Base-by-base conservation (phyloP, 2,113 vertebrate species). In the Tricholaema leucomelas region DNA sequence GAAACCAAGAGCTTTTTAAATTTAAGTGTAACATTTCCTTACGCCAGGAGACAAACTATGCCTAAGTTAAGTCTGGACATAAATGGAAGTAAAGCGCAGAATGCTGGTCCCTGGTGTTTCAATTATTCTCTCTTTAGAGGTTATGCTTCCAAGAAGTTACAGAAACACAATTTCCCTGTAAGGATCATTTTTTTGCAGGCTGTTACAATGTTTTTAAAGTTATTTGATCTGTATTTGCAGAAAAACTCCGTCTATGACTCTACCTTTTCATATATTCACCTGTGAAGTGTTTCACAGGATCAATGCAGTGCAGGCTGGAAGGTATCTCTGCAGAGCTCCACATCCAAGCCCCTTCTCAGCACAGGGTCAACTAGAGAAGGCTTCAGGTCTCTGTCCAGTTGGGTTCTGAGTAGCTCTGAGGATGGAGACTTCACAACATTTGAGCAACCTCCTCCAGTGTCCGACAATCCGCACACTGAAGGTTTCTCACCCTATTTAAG, bases 1-100 rank as follows among this genome's bases (percentile, higher is more conserved):
- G 38, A 86, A 93, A 90, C 55, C 27, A 75, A 89, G 33, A 28
- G 50, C 24, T 89, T 55, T 60, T 77, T 90, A 67, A 73, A 59
- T 82, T 55, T 38, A 87, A 81, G 70, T 44, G 70, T 63, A 91
- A 82, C 65, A 60, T 83, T 76, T 72, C 55, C 27, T 64, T 89
- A 83, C 2, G 4, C 65, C 69, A 66, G 52, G 72, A 94, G 81
- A 96, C 72, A 91, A 95, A 77, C 85, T 64, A 63, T 27, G 58
- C 54, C 81, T 14, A 80, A 85, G 87, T 92, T 80, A 87, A 73
- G 58, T 33, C 79, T 81, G 89, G 91, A 93, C 91, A 36, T 83
- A 89, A 96, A 93, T 72, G 91, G 93, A 83, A 83, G 89, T 65
- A 59, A 88, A 90, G 35, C 85, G 79, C 66, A 91, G 70, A 94